These are phyloP conservation scores for Philypnodon macrostomus DNA, from an alignment of 2,797 vertebrate genomes.

Conservation along the genomic window DNA sequence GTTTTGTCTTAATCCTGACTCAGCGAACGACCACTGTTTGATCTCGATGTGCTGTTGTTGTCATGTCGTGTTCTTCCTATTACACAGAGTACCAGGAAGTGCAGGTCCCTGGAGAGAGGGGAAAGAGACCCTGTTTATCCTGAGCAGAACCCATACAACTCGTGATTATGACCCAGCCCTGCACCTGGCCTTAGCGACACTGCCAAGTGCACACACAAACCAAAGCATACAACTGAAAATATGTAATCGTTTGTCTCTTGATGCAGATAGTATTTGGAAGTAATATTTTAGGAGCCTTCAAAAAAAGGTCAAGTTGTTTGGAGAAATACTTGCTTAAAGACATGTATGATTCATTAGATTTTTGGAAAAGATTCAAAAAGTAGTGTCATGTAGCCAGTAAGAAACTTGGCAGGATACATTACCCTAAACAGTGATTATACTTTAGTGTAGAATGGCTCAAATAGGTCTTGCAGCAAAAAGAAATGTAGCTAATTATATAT, in stretches of 20 bases:
- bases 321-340: neutral
- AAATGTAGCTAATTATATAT: too few relatives aligned
- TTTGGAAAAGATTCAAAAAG: conserved; percentile 5
- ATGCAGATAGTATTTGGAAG: neutral
- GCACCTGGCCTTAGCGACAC: conserved; percentile 67
- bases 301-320: neutral
- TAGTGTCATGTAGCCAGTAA: neutral
- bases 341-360: conserved; percentile 11
- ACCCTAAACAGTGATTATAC: too few relatives aligned
- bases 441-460: too few relatives aligned
- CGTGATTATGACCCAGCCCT: conserved; percentile 63
- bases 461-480: too few relatives aligned
- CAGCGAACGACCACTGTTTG: conserved; percentile 63
- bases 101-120: conserved; percentile 57
- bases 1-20: conserved; percentile 71
- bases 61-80: conserved; percentile 68
- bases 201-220: conserved; percentile 51
- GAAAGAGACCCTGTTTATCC: conserved; percentile 72
- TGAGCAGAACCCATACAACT: conserved; percentile 55
- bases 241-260: neutral
- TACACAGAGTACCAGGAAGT: conserved; percentile 73
- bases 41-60: conserved; percentile 62
- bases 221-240: conserved; percentile 1
- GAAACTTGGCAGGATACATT: neutral
- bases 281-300: neutral